Evolutionary conservation across 2,888 invertebrate genomes (phyloP).

Genomic region (Tachina fera): DNA sequence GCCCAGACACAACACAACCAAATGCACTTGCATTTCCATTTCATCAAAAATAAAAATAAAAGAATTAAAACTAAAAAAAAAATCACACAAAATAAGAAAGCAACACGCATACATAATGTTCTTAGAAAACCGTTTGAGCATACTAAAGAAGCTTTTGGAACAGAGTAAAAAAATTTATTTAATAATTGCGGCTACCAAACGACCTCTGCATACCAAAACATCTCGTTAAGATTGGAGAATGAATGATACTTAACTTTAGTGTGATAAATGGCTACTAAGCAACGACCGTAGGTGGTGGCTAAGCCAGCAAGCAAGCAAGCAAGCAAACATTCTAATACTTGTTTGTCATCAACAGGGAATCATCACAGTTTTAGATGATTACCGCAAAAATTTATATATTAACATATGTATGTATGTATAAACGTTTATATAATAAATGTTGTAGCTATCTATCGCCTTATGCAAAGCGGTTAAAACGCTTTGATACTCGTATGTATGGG

Average conservation of each 20-base stretch:
- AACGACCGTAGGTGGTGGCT: slow-evolving; percentile 72
- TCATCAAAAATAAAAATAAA: slow-evolving; percentile 35
- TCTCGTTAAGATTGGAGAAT: slow-evolving; percentile 67
- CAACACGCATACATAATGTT: slow-evolving; percentile 45
- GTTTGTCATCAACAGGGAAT: slow-evolving; percentile 50
- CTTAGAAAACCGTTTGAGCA: slow-evolving; percentile 71
- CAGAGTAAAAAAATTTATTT: slow-evolving; percentile 63
- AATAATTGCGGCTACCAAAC: slow-evolving; percentile 70
- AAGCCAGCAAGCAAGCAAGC: slow-evolving; percentile 48
- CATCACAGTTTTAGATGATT: slow-evolving; percentile 68
- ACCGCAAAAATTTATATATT: slow-evolving; percentile 56
- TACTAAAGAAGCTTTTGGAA: slow-evolving; percentile 58
- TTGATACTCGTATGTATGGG: slow-evolving; percentile 62
- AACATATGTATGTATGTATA: not conserved
- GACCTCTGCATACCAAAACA: slow-evolving; percentile 71
- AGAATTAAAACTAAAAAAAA: not conserved
- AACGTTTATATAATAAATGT: not conserved
- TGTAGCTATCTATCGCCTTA: slow-evolving; percentile 18
- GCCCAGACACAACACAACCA: slow-evolving; percentile 33
- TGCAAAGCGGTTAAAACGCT: slow-evolving; percentile 69
- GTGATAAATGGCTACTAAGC: slow-evolving; percentile 70
- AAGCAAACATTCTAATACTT: slow-evolving; percentile 64
- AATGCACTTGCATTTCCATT: slow-evolving; percentile 65
- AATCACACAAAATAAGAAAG: not conserved
- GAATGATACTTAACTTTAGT: slow-evolving; percentile 60